These are phyloP conservation scores for Apostichopus leukothele DNA, from an alignment of 53 echinoderm and acorn worm species.

Conservation along the genomic window DNA sequence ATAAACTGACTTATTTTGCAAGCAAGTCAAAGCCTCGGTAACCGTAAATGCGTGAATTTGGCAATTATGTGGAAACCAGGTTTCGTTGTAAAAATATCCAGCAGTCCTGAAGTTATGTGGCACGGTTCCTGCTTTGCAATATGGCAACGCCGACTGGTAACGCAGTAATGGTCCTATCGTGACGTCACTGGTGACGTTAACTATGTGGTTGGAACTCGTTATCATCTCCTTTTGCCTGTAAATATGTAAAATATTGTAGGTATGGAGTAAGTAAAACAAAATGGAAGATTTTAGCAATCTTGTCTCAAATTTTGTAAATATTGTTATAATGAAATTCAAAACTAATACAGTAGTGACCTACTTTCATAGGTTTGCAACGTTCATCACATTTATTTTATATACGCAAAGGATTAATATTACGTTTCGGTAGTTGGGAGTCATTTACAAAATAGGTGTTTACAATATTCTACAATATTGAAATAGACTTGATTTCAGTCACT, in stretches of 20 bases:
- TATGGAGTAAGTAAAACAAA: too few species aligned
- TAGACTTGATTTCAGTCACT: too few species aligned
- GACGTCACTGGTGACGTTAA: slow-evolving; percentile 5
- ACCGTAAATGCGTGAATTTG: slow-evolving; percentile 36
- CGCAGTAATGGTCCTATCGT: neutral
- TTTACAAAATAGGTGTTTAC: too few species aligned
- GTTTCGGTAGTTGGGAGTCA: too few species aligned
- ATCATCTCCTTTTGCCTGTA: slow-evolving; percentile 32
- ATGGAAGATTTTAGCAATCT: too few species aligned
- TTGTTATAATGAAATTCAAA: too few species aligned
- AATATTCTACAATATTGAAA: too few species aligned
- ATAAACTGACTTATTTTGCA: slow-evolving; percentile 62
- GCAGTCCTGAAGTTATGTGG: slow-evolving; percentile 15
- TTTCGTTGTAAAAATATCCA: slow-evolving; percentile 38
- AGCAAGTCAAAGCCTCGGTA: slow-evolving; percentile 48
- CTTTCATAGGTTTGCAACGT: too few species aligned
- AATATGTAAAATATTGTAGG: neutral
- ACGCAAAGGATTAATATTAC: too few species aligned
- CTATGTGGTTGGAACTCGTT: neutral
- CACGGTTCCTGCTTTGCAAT: neutral
- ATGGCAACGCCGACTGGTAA: neutral
- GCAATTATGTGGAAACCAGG: slow-evolving; percentile 60
- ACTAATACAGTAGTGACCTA: too few species aligned
- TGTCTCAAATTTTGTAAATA: too few species aligned
- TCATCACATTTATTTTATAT: too few species aligned